Evolutionary conservation across 2,797 vertebrate species (phyloP).

Genomic region (Rhyacichthys aspro): DNA sequence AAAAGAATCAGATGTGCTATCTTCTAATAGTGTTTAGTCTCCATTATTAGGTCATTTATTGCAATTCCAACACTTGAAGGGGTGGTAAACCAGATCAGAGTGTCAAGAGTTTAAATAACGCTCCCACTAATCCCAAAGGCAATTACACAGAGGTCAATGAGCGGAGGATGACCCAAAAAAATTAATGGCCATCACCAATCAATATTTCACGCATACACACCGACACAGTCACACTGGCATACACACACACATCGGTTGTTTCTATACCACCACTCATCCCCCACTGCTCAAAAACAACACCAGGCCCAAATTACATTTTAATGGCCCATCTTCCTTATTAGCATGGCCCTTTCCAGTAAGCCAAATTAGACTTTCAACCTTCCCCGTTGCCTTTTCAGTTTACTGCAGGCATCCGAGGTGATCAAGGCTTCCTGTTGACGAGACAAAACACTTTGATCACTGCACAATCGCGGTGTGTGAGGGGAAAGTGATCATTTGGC

Average conservation of each 20-base stretch:
- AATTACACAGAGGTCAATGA: constrained; percentile 76
- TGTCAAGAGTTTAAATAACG: constrained; percentile 67
- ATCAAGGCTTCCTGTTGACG: constrained; percentile 36
- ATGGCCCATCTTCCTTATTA: constrained; percentile 72
- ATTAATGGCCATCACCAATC: constrained; percentile 67
- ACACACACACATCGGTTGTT: constrained; percentile 7
- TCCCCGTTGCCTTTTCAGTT: constrained; percentile 45
- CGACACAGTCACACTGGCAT: constrained; percentile 19
- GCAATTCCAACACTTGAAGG: constrained; percentile 45
- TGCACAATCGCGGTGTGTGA: constrained; percentile 1
- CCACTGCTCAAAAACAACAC: constrained; percentile 64
- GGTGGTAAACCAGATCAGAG: constrained; percentile 65
- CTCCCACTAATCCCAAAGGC: constrained; percentile 60
- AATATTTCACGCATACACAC: constrained; percentile 60
- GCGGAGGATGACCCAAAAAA: constrained; percentile 65
- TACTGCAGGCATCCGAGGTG: constrained; percentile 44
- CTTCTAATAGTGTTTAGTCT: constrained; percentile 38
- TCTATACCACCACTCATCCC: constrained; percentile 31
- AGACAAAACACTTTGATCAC: constrained; percentile 9
- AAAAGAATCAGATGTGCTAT: constrained; percentile 28
- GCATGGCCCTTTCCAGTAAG: constrained; percentile 32
- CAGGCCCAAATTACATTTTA: constrained; percentile 75
- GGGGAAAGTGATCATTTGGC: background rate
- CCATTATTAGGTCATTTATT: constrained; percentile 60
- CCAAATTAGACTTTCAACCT: constrained; percentile 63